Evolutionary conservation across 2,797 vertebrate genomes (phyloP).

Genomic region (Tadarida brasiliensis): DNA sequence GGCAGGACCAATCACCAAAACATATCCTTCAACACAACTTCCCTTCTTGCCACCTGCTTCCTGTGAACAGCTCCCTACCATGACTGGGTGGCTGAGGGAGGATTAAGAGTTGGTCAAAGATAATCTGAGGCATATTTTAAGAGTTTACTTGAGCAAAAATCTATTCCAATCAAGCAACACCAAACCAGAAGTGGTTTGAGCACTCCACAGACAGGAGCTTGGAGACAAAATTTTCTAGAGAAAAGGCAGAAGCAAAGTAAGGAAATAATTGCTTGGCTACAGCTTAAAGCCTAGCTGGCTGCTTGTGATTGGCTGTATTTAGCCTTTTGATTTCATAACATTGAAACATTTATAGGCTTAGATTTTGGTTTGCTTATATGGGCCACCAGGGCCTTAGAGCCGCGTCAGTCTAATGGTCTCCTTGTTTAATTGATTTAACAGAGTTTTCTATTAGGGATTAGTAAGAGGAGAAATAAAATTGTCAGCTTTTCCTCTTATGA

Average conservation of each 20-base stretch:
- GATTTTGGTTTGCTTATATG: neutral
- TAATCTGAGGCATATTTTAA: neutral
- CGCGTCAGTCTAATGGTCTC: neutral
- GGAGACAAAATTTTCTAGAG: neutral
- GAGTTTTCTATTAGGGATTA: neutral
- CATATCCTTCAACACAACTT: neutral
- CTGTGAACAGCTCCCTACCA: neutral
- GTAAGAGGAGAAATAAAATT: neutral
- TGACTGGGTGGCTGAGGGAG: neutral
- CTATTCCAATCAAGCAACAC: neutral
- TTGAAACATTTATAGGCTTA: neutral
- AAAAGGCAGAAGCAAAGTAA: neutral
- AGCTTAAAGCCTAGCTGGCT: neutral
- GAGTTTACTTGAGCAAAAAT: neutral
- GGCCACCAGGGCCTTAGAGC: neutral
- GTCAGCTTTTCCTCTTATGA: neutral
- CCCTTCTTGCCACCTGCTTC: neutral
- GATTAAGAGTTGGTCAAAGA: neutral
- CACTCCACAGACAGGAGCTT: neutral
- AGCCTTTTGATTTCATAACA: neutral
- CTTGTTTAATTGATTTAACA: neutral
- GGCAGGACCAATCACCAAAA: neutral
- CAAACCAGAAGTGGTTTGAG: neutral
- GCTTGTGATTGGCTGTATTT: neutral
- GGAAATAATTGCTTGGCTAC: neutral